These are phyloP conservation scores for Tokudaia muenninki DNA, from an alignment of 2,797 vertebrate genomes.

Conservation along the genomic window DNA sequence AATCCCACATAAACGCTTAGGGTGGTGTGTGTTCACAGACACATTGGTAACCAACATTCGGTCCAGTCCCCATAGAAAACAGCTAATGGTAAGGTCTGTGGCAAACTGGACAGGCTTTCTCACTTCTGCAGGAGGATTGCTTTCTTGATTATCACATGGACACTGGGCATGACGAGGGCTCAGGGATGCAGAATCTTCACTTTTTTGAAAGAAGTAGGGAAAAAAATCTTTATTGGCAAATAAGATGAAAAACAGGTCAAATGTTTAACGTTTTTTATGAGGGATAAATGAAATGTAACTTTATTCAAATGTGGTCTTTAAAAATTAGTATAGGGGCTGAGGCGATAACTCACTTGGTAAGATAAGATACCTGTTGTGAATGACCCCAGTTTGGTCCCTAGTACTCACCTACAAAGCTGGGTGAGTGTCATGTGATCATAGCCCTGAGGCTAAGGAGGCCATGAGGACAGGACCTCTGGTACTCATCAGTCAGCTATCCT, in stretches of 20 bases:
- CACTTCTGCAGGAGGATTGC: background rate
- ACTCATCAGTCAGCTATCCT: background rate
- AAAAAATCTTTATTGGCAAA: background rate
- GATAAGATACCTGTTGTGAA: background rate
- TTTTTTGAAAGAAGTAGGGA: background rate
- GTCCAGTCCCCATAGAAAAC: background rate
- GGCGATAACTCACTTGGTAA: background rate
- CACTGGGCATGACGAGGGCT: background rate
- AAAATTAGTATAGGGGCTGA: background rate
- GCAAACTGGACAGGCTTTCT: background rate
- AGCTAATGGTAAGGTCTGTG: background rate
- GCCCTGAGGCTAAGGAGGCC: background rate
- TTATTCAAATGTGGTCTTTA: background rate
- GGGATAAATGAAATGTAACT: background rate
- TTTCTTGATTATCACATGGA: background rate
- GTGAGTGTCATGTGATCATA: background rate
- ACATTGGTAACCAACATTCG: background rate
- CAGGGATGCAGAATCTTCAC: background rate
- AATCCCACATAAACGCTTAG: background rate
- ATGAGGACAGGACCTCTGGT: too few species aligned
- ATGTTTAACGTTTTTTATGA: background rate
- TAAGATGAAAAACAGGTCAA: background rate
- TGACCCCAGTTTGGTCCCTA: background rate
- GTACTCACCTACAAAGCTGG: background rate
- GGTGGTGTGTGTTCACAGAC: background rate